Conservation (phyloP, 2,797 vertebrate species). For the Oreonectes daqikongensis region DNA sequence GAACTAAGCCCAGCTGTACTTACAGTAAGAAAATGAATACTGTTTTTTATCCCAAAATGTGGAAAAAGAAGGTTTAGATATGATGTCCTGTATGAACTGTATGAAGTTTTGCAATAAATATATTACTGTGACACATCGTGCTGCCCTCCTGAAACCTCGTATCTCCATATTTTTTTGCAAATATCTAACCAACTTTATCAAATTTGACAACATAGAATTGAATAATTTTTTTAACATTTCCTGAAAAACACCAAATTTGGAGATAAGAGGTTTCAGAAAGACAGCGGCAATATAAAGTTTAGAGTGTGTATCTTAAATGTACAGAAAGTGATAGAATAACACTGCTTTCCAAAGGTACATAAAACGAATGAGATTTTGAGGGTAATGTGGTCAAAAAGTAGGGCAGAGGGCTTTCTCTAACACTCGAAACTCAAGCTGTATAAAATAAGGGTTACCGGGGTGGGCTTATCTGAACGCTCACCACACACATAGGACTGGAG, state of each 20-base stretch:
- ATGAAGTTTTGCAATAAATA: not conserved
- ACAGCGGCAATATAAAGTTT: not conserved
- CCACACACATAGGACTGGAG: conserved; percentile 69
- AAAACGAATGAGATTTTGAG: conserved; percentile 43
- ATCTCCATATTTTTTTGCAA: too few relatives aligned
- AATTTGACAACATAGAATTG: too few relatives aligned
- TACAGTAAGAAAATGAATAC: not conserved
- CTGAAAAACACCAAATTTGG: too few relatives aligned
- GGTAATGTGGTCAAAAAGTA: not conserved
- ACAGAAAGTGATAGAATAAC: not conserved
- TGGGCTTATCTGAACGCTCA: conserved; percentile 66
- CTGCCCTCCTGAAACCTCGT: too few relatives aligned
- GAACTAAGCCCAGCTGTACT: not conserved
- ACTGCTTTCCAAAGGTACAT: conserved; percentile 43
- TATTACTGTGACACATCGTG: not conserved
- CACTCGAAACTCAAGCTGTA: conserved; percentile 53
- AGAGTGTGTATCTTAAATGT: not conserved
- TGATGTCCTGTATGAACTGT: too few relatives aligned
- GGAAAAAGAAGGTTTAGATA: too few relatives aligned
- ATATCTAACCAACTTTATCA: too few relatives aligned
- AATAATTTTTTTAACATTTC: too few relatives aligned
- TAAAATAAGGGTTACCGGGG: conserved; percentile 72
- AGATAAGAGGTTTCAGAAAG: too few relatives aligned
- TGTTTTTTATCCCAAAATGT: too few relatives aligned
- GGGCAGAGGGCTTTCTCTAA: conserved; percentile 62